Evolutionary conservation across 2,113 vertebrate genomes (phyloP).

Genomic region (Bagarius yarrelli): DNA sequence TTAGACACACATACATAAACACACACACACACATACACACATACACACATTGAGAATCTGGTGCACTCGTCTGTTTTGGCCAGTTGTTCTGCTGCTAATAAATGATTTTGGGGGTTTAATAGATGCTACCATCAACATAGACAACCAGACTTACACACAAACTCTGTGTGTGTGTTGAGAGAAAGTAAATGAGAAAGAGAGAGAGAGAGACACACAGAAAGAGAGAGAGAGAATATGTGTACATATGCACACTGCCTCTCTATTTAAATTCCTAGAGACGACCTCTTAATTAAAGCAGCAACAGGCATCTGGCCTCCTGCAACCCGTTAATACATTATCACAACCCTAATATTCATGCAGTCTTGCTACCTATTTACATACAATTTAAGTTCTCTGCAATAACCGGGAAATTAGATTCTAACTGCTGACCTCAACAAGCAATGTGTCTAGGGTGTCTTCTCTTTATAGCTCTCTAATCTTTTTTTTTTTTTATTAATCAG

Average conservation of each 20-base stretch:
- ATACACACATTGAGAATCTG: constrained; percentile 12
- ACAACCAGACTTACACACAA: constrained; percentile 33
- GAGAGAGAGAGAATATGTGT: no score
- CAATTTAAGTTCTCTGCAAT: constrained; percentile 32
- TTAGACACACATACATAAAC: background rate
- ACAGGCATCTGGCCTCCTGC: constrained; percentile 30
- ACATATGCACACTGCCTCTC: no score
- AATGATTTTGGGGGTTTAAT: constrained; percentile 48
- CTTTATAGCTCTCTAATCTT: constrained; percentile 39
- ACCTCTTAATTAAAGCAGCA: constrained; percentile 47
- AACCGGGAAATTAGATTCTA: constrained; percentile 11
- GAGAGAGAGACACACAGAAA: no score
- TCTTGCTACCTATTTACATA: constrained; percentile 17
- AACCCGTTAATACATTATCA: constrained; percentile 25
- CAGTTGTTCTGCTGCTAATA: constrained; percentile 50
- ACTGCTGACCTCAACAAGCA: background rate
- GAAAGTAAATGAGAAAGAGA: no score
- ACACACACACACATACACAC: constrained; percentile 7
- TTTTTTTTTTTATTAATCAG: background rate
- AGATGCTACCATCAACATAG: constrained; percentile 49
- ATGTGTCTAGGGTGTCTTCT: background rate
- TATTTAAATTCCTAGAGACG: constrained; percentile 26
- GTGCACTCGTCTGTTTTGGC: constrained; percentile 39
- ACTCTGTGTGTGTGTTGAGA: background rate
- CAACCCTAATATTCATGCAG: constrained; percentile 50